Percentiles rank a stretch among this genome's conserved stretches.
Evolutionary conservation across 2,888 invertebrate species (phyloP).

Genomic region (Xylophagus ater): DNA sequence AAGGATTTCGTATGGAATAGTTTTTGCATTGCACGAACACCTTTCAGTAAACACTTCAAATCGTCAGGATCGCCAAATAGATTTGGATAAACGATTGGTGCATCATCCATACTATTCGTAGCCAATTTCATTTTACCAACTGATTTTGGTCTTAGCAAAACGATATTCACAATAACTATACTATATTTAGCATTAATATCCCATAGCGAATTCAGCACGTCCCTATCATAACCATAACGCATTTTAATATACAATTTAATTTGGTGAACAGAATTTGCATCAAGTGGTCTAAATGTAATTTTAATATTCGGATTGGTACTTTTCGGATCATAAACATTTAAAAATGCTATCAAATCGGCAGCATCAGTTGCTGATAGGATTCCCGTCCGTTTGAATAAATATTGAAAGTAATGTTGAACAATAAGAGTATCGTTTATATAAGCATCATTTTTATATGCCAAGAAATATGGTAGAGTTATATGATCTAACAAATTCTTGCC

Average conservation of each 20-base stretch:
- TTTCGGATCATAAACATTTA: background rate
- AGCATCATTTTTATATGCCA: conserved; percentile 24
- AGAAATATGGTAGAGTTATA: conserved; percentile 42
- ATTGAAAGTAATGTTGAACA: too few relatives aligned
- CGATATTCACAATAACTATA: conserved; percentile 21
- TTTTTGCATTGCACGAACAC: conserved; percentile 29
- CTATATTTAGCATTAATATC: conserved; percentile 3
- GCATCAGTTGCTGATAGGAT: background rate
- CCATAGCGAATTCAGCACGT: background rate
- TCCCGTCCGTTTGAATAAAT: too few relatives aligned
- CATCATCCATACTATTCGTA: conserved; percentile 43
- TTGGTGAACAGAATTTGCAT: background rate
- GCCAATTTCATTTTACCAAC: conserved; percentile 43
- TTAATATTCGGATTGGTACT: conserved; percentile 2
- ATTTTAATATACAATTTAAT: background rate
- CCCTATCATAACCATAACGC: background rate
- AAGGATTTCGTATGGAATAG: conserved; percentile 39
- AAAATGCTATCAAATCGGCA: conserved; percentile 1
- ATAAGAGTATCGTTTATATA: background rate
- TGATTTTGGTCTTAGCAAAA: conserved; percentile 39
- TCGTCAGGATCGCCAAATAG: conserved; percentile 48
- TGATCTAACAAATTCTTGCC: conserved; percentile 74
- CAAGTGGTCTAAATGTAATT: background rate
- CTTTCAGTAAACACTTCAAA: conserved; percentile 31
- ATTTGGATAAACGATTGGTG: conserved; percentile 48